Evolutionary conservation across 2,797 vertebrate species (phyloP), one percentile per base, ranked within the genome.

Genomic region (Alca torda): DNA sequence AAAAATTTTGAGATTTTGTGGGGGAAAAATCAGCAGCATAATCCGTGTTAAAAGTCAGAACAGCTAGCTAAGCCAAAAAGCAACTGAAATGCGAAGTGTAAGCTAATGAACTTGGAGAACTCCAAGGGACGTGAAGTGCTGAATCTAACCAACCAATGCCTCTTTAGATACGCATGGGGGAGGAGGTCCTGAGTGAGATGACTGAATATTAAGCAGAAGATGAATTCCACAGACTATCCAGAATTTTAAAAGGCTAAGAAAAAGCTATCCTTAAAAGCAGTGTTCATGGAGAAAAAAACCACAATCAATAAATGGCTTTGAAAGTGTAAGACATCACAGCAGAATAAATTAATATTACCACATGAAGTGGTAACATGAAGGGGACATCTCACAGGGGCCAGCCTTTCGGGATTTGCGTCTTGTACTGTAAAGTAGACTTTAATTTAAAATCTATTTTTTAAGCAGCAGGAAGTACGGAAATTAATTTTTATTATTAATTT

Each of bases 121-220:
- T 75, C 24, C 41, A 50, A 68, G 33, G 48, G 45, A 39, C 23
- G 31, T 4, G 14, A 73, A 63, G 26, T 13, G 8, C 30, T 80
- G 24, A 82, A 67, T 23, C 14, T 35, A 69, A 65, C 4, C 20
- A 43, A 53, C 4, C 39, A 41, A 10, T 16, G 31, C 19, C 28
- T 79, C n/a, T 23, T 64, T 39, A 17, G 19, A 6, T 51, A 64
- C 0, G 0, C 25, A 17, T 2, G 2, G 16, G 19, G 60, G 83
- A 90, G 24, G 26, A 65, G 28, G 16, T 73, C 25, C 31, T 35
- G 28, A 80, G 16, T 2, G 3, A 83, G 1, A 5, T 1, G 12
- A 45, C 45, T 39, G 9, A 68, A 33, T 4, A 6, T 9, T 45
- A 77, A 45, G 31, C 26, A 50, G 43, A 78, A 51, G 39, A 74